phyloP scores from a whole-genome alignment of 2,113 vertebrate genomes.

The Larimichthys polyactis region DNA sequence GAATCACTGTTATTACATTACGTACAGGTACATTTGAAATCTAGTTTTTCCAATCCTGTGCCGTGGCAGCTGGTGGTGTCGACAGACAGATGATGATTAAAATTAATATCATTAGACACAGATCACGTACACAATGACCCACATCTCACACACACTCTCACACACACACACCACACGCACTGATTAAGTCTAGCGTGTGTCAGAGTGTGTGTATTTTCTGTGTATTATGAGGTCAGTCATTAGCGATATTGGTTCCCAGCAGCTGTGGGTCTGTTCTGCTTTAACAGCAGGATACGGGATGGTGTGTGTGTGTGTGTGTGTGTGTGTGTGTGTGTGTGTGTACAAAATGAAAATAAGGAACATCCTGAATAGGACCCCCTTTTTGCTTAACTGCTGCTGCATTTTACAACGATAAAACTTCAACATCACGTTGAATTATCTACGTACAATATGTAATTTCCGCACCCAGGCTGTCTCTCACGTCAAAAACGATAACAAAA shows the following conservation, averaged over 20 bases:
- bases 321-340: conserved; percentile 34
- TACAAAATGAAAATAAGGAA: conserved; percentile 17
- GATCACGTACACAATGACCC: conserved; percentile 60
- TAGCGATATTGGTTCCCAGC: conserved; percentile 78
- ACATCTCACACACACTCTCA: conserved; percentile 58
- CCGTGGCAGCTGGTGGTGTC: conserved; percentile 68
- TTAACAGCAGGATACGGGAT: conserved; percentile 60
- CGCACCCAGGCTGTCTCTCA: no score
- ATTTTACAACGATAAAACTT: not conserved
- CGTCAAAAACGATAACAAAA: no score
- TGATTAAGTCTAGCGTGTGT: conserved; percentile 39
- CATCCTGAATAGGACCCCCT: not conserved
- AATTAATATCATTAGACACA: conserved; percentile 66
- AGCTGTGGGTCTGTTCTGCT: conserved; percentile 64
- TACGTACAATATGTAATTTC: not conserved
- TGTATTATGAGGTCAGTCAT: conserved; percentile 67
- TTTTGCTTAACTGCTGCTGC: not conserved
- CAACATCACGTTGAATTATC: not conserved
- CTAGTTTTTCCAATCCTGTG: conserved; percentile 36
- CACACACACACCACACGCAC: conserved; percentile 41
- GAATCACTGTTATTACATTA: not conserved
- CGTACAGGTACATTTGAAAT: conserved; percentile 14
- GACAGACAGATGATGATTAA: conserved; percentile 76
- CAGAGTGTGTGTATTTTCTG: conserved; percentile 43
- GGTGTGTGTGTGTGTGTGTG: conserved; percentile 35